Evolutionary conservation across 2,888 invertebrate genomes (phyloP), one percentile per base, ranked within the genome.

Genomic region (Apocheima hispidaria): DNA sequence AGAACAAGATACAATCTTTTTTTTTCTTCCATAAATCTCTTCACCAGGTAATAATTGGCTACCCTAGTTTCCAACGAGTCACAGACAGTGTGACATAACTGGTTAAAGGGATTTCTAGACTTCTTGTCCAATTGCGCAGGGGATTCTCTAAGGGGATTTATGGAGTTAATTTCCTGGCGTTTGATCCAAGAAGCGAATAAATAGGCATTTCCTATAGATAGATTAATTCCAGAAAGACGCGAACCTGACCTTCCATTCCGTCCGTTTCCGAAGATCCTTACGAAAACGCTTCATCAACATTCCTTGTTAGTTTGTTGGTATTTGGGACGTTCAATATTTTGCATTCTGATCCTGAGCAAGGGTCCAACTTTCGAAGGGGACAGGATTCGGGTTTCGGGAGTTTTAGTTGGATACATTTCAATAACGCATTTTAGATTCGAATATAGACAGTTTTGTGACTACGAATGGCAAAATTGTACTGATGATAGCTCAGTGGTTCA

Each of bases 231-330:
- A 43, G 28, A 18, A 12, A 21, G 41, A 41, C n/a, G 14, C 16
- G 46, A 20, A 28, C 20, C 0, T 26, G 48, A 20, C 48, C 35
- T 35, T 36, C 35, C 33, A 49, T 49, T 49, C 49, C 33, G 6
- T 33, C n/a, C 21, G 21, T 14, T 30, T 46, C 30, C 48, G n/a
- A 33, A 6, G 12, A 18, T 46, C 18, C 30, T 30, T 10, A 1
- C 30, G n/a, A 33, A 12, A 33, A 20, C 38, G 21, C n/a, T 53
- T 21, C 43, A 53, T 53, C 41, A 53, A 43, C 30, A 53, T 53
- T 43, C 33, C 53, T 30, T 26, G 20, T 52, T 52, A 40, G 51
- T 51, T 40, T 53, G 40, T 51, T 38, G 41, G 43, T 33, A 53
- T 43, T 33, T 20, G 30, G 10, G 23, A 43, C 43, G 41, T 41